phyloP scores from a whole-genome alignment of 2,113 vertebrate genomes.

The Ochotona curzoniae region DNA sequence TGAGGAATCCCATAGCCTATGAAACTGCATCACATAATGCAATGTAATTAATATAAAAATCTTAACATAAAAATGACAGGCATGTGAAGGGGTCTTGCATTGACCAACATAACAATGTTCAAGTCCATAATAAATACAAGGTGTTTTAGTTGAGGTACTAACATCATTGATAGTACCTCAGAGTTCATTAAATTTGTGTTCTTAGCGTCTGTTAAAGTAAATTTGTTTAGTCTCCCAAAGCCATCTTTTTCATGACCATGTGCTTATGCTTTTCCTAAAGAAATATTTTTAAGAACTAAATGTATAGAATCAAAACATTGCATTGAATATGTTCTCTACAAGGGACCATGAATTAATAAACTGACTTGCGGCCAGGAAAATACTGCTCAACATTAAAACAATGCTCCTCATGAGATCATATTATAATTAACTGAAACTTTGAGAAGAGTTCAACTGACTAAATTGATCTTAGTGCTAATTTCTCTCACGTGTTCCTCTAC shows the following conservation, averaged over 20 bases:
- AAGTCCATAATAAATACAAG: too few species aligned
- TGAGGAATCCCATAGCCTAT: too few species aligned
- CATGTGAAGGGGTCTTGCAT: not conserved
- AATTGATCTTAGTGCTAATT: not conserved
- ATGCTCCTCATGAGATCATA: conserved; percentile 40
- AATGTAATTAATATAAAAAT: too few species aligned
- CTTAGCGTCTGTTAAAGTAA: not conserved
- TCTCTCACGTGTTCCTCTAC: not conserved
- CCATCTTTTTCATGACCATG: not conserved
- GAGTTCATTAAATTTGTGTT: not conserved
- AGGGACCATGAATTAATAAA: conserved; percentile 54
- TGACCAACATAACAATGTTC: too few species aligned
- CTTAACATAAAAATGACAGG: too few species aligned
- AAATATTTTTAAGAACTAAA: not conserved
- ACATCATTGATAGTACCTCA: not conserved
- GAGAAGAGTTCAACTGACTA: not conserved
- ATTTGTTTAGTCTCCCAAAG: not conserved
- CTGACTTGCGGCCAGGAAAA: conserved; percentile 53
- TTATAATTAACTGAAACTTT: conserved; percentile 36
- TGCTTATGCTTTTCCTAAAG: conserved; percentile 6
- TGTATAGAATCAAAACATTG: not conserved
- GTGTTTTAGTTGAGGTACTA: not conserved
- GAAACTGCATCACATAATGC: too few species aligned
- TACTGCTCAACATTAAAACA: conserved; percentile 50
- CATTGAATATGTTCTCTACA: conserved; percentile 45